phyloP scores from a whole-genome alignment of 2,888 invertebrate species.

The Nemurella pictetii region DNA sequence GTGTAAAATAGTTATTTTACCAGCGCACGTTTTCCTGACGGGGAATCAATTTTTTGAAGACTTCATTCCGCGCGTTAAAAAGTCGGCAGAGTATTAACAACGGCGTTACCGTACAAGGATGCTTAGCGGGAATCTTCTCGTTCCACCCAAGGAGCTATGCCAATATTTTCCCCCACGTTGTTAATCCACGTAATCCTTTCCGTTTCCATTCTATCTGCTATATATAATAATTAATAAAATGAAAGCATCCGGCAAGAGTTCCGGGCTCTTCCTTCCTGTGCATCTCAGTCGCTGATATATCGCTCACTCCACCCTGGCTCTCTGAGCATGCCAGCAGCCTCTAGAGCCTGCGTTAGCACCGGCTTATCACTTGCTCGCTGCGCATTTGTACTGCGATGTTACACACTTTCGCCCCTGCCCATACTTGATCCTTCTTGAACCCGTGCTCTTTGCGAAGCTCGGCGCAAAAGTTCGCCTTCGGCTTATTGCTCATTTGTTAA shows the following conservation, averaged over 20 bases:
- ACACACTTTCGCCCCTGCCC: too few species aligned
- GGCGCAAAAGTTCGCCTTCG: not conserved
- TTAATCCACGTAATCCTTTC: slow-evolving; percentile 14
- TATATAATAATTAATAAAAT: slow-evolving; percentile 23
- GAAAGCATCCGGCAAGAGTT: slow-evolving; percentile 4
- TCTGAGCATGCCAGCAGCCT: too few species aligned
- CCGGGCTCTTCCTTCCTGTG: not conserved
- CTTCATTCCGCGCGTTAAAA: not conserved
- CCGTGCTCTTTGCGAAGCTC: not conserved
- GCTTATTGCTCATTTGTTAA: not conserved
- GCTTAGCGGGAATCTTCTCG: not conserved
- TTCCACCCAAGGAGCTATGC: not conserved
- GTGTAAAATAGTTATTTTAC: not conserved
- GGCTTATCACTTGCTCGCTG: too few species aligned
- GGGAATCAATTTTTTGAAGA: not conserved
- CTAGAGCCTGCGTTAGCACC: too few species aligned
- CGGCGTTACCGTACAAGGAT: not conserved
- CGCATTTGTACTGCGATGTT: too few species aligned
- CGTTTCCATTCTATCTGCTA: slow-evolving; percentile 10
- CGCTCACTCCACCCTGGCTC: slow-evolving; percentile 37
- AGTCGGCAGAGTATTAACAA: slow-evolving; percentile 6
- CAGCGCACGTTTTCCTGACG: not conserved
- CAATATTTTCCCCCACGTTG: slow-evolving; percentile 12
- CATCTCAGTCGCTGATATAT: slow-evolving; percentile 29
- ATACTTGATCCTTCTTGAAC: too few species aligned